Evolutionary conservation across 1,140 invertebrate species (phyloP), one percentile per base, ranked within the genome.

Genomic region (Phenacoccus solenopsis): DNA sequence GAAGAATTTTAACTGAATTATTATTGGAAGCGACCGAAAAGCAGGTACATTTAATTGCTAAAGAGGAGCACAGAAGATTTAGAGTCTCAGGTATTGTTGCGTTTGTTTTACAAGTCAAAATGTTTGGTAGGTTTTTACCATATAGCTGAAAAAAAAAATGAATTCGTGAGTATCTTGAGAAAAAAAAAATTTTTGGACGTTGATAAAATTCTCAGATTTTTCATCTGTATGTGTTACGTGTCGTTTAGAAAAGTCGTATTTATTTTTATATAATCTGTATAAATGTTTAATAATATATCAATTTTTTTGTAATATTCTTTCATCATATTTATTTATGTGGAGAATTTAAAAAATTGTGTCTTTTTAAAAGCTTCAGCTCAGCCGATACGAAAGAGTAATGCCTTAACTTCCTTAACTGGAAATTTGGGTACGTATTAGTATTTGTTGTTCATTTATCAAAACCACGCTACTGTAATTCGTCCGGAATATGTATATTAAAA

Each of bases 1-100:
- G 93, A 73, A 83, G 88, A 70, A 88, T 89, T 72, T 81, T 97
- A 78, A 98, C 94, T 56, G 91, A 96, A 82, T 89, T 97, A 75
- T 84, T 98, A 68, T 82, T 98, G 70, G 92, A 96, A 76, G 94
- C 96, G 73, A 98, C 95, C 25, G 59, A 27, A 64, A 64, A 64
- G 21, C 59, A 64, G 22, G 59, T 64, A 64, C 59, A 25, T 13
- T 25, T 64, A 27, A 64, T 64, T 25, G 59, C 59, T 64, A 64
- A 64, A 64, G 59, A 64, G 59, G 59, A 64, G 25, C 25, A 25
- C 21, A 64, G 25, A 64, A 24, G 59, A 64, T 24, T 10, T 25
- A 64, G 25, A 64, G 21, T 22, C 2, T 25, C 59, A 64, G 59
- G 59, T 64, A 64, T 27, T 24, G 59, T 64, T 49, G 38, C 38